phyloP scores from a whole-genome alignment of 2,888 invertebrate species.

The Ormia ochracea region DNA sequence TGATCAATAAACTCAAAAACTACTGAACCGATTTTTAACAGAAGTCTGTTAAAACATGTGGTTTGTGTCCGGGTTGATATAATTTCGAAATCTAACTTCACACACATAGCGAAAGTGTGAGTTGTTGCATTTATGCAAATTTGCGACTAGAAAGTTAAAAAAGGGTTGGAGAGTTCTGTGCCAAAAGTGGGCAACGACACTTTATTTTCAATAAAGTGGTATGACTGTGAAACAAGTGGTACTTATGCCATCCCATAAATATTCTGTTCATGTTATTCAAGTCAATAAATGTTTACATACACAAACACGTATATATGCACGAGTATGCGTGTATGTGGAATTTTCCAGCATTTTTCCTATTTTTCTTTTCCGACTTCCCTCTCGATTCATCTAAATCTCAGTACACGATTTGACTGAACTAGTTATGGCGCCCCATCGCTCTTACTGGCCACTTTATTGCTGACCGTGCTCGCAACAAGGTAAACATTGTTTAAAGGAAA shows the following conservation, averaged over 20 bases:
- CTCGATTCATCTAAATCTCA: no score
- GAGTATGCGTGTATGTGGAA: no score
- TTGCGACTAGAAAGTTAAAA: background rate
- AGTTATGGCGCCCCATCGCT: no score
- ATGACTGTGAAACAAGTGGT: conserved; percentile 18
- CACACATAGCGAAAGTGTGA: background rate
- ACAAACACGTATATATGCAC: no score
- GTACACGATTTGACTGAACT: background rate
- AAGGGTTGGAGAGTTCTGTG: conserved; percentile 27
- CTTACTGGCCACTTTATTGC: background rate
- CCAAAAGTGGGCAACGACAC: conserved; percentile 36
- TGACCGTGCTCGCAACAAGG: background rate
- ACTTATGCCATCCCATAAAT: conserved; percentile 38
- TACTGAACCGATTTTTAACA: no score
- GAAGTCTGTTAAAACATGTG: no score
- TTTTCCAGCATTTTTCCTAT: background rate
- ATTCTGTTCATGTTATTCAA: conserved; percentile 26
- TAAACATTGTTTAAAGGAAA: conserved; percentile 45
- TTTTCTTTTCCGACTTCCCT: no score
- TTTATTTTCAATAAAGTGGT: conserved; percentile 11
- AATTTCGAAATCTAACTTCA: no score
- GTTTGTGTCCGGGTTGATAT: no score
- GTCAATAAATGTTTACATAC: conserved; percentile 21
- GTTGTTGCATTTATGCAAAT: background rate
- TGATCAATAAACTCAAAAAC: no score